Evolutionary conservation across 2,888 invertebrate species (phyloP).

Genomic region (Hydrotaea cyrtoneurina): DNA sequence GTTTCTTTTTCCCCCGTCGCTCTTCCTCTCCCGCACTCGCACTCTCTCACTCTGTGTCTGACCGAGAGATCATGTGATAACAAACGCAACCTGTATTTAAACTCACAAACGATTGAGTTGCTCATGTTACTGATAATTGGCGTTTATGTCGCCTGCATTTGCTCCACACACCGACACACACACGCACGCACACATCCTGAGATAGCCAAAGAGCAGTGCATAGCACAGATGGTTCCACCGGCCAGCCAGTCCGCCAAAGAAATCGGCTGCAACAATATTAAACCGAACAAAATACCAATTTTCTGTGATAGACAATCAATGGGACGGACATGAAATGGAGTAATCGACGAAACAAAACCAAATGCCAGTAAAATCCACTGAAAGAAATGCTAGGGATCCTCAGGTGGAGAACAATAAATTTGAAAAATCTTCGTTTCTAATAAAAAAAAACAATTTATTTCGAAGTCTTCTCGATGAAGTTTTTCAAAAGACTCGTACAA

Average conservation of each 20-base stretch:
- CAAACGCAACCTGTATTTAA: conserved; percentile 67
- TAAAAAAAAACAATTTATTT: no score
- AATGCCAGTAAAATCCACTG: conserved; percentile 6
- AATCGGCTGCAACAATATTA: conserved; percentile 46
- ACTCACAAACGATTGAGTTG: conserved; percentile 68
- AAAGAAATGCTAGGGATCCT: no score
- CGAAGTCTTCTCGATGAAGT: no score
- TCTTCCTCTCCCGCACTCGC: no score
- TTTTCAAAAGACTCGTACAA: no score
- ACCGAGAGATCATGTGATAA: conserved; percentile 65
- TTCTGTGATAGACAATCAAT: conserved; percentile 63
- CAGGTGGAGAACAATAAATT: no score
- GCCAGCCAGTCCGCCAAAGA: conserved; percentile 28
- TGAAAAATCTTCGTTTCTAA: no score
- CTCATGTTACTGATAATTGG: conserved; percentile 69
- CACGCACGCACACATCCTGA: conserved; percentile 18
- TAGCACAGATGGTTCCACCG: conserved; percentile 42
- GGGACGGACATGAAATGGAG: conserved; percentile 42
- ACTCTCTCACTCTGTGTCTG: no score
- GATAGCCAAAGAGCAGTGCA: conserved; percentile 28
- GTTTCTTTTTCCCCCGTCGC: no score
- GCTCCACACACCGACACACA: conserved; percentile 30
- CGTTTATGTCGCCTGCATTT: conserved; percentile 66
- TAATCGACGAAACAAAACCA: conserved; percentile 5
- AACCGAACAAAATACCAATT: conserved; percentile 51